These are phyloP conservation scores for Dendroctonus ponderosae DNA, from an alignment of 1,140 invertebrate genomes.

Conservation along the genomic window DNA sequence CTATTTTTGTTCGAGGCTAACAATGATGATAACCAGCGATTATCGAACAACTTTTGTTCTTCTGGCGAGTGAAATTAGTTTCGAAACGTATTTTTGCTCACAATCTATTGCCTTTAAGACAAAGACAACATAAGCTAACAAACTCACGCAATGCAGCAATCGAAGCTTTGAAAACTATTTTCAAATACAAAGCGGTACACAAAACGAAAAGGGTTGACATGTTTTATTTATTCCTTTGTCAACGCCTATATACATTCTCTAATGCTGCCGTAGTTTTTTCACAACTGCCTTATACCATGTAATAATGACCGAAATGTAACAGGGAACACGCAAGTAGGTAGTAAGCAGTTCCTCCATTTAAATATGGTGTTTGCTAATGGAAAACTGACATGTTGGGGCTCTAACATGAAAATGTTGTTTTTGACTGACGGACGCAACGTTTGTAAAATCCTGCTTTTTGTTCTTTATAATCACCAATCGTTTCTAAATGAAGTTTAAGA, in stretches of 20 bases:
- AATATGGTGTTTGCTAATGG: neutral
- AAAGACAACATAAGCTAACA: neutral
- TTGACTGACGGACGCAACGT: too few species aligned
- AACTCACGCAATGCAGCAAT: slow-evolving; percentile 11
- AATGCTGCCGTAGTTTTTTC: slow-evolving; percentile 14
- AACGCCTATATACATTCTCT: slow-evolving; percentile 24
- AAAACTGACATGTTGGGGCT: too few species aligned
- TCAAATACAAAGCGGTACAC: slow-evolving; percentile 18
- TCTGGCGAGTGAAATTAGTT: too few species aligned
- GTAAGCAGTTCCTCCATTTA: slow-evolving; percentile 1
- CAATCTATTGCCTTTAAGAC: too few species aligned
- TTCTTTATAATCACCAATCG: too few species aligned
- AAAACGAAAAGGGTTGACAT: slow-evolving; percentile 20
- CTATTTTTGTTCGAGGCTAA: slow-evolving; percentile 17
- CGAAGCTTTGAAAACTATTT: neutral
- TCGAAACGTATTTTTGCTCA: too few species aligned
- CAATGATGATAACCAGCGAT: neutral
- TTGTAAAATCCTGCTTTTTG: too few species aligned
- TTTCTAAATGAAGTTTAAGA: too few species aligned
- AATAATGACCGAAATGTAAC: slow-evolving; percentile 9
- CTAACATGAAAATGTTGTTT: too few species aligned
- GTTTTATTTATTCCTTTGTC: slow-evolving; percentile 21
- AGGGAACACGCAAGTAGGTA: slow-evolving; percentile 18
- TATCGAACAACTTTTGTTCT: too few species aligned
- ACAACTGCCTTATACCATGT: slow-evolving; percentile 19